Evolutionary conservation across 23 tunicate species (phyloP), one percentile per base, ranked within the genome.

Genomic region (Trididemnum miniatum): DNA sequence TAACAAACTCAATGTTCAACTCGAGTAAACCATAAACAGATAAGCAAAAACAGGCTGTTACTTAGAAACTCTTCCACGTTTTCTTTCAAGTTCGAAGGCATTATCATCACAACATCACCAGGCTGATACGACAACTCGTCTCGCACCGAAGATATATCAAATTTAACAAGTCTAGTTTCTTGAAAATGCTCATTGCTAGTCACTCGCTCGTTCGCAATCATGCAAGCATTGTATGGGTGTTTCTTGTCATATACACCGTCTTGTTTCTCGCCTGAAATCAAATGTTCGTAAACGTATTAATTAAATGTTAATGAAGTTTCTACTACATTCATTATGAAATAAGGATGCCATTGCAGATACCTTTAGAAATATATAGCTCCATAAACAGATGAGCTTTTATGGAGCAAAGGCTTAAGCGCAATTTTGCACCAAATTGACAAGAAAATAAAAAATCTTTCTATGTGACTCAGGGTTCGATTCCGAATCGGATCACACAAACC

Each of bases 71-170:
- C 65, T 28, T 96, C 65, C 9, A 96, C 97, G 67, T 87, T 66
- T 59, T 80, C 87, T 9, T 77, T 20, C 0, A 81, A 20, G 64
- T 96, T 96, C 0, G 74, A 40, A 0, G 99, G 99, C 80, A 71
- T 80, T 30, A 96, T 77, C 92, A 91, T 96, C 25, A 91, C 86
- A 79, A 91, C 99, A 84, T 96, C 99, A 20, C 99, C 99, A 51
- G 99, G 94, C 59, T 91, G 79, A 80, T 91, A 95, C 28, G 25
- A 28, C 62, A 93, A n/a, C n/a, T 77, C 54, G 20, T 65, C 60
- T 27, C 77, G 63, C 20, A 67, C 84, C 12, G 69, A 1, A 0
- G 84, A 81, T 20, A 91, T 71, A 60, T 87, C 92, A 25, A 92
- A 79, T 37, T 57, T 57, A 7, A 92, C 37, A n/a, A 84, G 66